phyloP scores from a whole-genome alignment of 2,888 invertebrate species.

The Lasioglossum villosulum region DNA sequence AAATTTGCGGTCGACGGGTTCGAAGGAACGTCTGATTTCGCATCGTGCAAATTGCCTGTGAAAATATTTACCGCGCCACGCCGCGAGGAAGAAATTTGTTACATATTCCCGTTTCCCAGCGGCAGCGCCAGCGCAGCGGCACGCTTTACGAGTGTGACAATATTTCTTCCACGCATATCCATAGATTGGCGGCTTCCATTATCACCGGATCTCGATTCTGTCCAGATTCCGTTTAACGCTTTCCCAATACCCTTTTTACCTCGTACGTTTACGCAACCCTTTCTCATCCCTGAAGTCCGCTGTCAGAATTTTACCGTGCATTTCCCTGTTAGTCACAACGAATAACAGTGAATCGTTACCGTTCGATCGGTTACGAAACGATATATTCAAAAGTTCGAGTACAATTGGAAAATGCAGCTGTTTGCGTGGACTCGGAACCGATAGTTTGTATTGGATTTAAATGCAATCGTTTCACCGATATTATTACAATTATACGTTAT shows the following conservation, averaged over 20 bases:
- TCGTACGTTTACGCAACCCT: background rate
- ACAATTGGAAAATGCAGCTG: background rate
- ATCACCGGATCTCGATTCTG: background rate
- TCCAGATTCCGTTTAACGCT: background rate
- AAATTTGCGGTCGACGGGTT: background rate
- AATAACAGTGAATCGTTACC: too few species aligned
- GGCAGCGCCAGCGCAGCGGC: too few species aligned
- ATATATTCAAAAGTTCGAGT: background rate
- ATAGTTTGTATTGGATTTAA: background rate
- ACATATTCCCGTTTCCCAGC: background rate
- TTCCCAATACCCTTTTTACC: background rate
- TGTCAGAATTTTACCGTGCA: too few species aligned
- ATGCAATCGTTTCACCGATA: background rate
- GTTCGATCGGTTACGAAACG: too few species aligned
- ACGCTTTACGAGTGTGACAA: background rate
- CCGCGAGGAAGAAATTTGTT: too few species aligned
- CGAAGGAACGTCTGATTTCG: constrained; percentile 18
- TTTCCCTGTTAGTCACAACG: too few species aligned
- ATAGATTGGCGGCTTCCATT: background rate
- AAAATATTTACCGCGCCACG: constrained; percentile 35
- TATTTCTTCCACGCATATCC: background rate
- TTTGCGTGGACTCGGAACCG: background rate
- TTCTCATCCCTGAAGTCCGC: background rate
- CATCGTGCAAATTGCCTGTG: constrained; percentile 27
- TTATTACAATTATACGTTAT: background rate